Base-by-base conservation (phyloP, 2,888 invertebrate genomes). In the Synergus gifuensis region DNA sequence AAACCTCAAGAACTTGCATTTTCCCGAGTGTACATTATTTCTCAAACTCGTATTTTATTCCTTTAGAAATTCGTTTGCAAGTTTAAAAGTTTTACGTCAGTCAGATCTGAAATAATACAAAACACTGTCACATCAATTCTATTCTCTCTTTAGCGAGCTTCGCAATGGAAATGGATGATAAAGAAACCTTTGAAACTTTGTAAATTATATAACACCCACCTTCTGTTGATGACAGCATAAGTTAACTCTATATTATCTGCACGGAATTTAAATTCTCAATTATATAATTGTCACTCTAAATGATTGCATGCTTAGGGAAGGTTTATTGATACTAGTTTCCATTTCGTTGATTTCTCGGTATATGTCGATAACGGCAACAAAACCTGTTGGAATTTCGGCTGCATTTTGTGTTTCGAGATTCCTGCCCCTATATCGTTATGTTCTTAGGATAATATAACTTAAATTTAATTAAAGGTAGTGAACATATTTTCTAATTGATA, bases 181-280 rank as follows among this genome's bases (percentile, higher is more conserved):
- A 69, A 28, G 22, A 28, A 22, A 46, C 67, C 67, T 67, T 67
- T 67, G 42, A 18, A 66, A 66, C 66, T 66, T 66, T 66, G 22
- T 67, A 22, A 22, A 67, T 67, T 67, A 67, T 62, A 11, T 14
- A 67, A 44, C 18, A 28, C 22, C 67, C 44, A 67, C 18, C 11
- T 22, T 46, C 46, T 44, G 14, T 64, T 36, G 36, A 36, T 36
- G 64, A 40, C 64, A 28, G 28, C 28, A 28, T 2, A 64, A 36
- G 36, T 36, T 36, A 36, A 36, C 36, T 36, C 36, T 36, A 5
- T 36, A 36, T 36, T 36, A 36, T 5, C 36, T 36, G 36, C 28
- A 28, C 28, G 2, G 36, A 36, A 36, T 36, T 36, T 4, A 36
- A 36, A 36, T 36, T 36, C 3, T 36, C 36, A 4, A 36, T 36